These are phyloP conservation scores for Camelus bactrianus DNA, from an alignment of 2,113 vertebrate species.

Conservation along the genomic window DNA sequence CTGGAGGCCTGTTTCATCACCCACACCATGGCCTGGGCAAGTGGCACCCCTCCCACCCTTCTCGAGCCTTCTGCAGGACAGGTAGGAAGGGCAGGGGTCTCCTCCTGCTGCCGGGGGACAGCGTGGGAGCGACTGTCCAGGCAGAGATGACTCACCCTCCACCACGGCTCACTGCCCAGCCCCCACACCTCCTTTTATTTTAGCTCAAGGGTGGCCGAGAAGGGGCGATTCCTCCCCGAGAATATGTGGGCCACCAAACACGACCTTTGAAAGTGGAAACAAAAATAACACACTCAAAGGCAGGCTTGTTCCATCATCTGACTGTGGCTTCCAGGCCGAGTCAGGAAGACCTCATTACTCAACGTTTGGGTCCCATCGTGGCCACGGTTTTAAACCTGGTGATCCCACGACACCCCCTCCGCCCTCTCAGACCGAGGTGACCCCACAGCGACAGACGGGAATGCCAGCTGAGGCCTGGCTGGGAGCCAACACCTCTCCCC, in stretches of 20 bases:
- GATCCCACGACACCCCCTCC: background rate
- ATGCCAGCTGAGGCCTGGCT: background rate
- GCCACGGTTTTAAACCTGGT: background rate
- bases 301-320: background rate
- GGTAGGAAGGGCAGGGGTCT: background rate
- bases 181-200: constrained; percentile 61
- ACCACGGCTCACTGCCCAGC: background rate
- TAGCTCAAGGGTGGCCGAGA: background rate
- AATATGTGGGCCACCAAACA: background rate
- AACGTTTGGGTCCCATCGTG: rapidly evolving
- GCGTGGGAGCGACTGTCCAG: background rate
- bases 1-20: background rate
- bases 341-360: background rate
- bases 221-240: background rate
- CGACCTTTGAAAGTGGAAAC: background rate
- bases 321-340: background rate
- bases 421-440: background rate
- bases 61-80: background rate
- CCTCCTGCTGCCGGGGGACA: background rate
- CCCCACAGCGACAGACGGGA: background rate
- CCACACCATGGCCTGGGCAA: background rate
- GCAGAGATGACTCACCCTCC: constrained; percentile 55
- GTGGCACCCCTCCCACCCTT: no score
- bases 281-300: background rate
- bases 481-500: rapidly evolving